phyloP scores from a whole-genome alignment of 2,888 invertebrate species.

The Monochamus alternatus region DNA sequence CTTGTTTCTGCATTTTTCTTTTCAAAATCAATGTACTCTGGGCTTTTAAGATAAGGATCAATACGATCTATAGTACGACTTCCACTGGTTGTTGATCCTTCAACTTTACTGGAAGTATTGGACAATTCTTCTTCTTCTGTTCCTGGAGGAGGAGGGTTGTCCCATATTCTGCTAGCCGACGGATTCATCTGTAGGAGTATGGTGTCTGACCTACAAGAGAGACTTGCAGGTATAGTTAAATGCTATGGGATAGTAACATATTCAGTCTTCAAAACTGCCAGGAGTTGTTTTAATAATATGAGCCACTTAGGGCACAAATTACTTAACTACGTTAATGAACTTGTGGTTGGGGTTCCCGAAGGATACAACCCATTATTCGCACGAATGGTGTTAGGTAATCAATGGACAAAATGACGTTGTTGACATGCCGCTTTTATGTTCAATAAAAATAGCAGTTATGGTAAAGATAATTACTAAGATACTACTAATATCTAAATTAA shows the following conservation, averaged over 20 bases:
- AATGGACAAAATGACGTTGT: constrained; percentile 54
- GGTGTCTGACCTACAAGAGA: constrained; percentile 71
- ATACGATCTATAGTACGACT: constrained; percentile 60
- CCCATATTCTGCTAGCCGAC: constrained; percentile 62
- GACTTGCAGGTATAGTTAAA: constrained; percentile 72
- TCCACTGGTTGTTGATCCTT: constrained; percentile 35
- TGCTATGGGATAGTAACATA: constrained; percentile 61
- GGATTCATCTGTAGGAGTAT: constrained; percentile 64
- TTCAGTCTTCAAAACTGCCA: constrained; percentile 59
- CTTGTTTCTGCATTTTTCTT: constrained; percentile 46
- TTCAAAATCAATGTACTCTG: constrained; percentile 62
- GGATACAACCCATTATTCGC: constrained; percentile 44
- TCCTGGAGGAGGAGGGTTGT: constrained; percentile 70
- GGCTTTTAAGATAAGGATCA: constrained; percentile 65
- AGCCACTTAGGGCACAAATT: constrained; percentile 32
- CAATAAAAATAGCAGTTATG: constrained; percentile 23
- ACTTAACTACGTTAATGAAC: constrained; percentile 47
- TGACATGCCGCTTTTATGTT: constrained; percentile 45
- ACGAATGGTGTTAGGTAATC: constrained; percentile 62
- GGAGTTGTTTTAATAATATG: constrained; percentile 41
- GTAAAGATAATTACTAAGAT: neutral
- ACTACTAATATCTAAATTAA: neutral
- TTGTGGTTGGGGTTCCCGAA: constrained; percentile 36
- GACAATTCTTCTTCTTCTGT: constrained; percentile 61
- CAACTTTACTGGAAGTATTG: constrained; percentile 43